Conservation (phyloP, 2,888 invertebrate genomes). For the Clepsis dumicolana region DNA sequence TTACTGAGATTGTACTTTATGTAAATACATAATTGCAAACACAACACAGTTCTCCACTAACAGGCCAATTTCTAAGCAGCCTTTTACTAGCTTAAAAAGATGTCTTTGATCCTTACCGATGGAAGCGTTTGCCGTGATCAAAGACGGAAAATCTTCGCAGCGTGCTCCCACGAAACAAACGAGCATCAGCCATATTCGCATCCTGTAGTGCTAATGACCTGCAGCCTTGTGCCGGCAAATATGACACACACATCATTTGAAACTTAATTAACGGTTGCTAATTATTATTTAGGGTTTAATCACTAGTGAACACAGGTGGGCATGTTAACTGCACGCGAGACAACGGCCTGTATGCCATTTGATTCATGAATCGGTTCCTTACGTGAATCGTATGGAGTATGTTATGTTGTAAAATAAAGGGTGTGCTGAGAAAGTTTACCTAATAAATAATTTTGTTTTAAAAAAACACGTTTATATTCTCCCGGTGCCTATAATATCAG, state of each 20-base stretch:
- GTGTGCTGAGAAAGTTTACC: not conserved
- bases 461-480: too few species aligned
- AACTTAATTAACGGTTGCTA: conserved; percentile 66
- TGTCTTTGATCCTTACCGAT: conserved; percentile 83
- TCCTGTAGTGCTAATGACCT: conserved; percentile 57
- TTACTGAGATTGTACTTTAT: too few species aligned
- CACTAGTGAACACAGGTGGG: conserved; percentile 59
- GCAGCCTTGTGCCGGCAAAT: conserved; percentile 47
- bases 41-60: too few species aligned
- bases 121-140: conserved; percentile 90
- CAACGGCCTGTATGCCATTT: conserved; percentile 12
- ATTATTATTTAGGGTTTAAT: conserved; percentile 62
- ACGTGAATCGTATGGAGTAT: not conserved
- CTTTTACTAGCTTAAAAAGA: too few species aligned
- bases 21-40: too few species aligned
- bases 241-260: conserved; percentile 49
- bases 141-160: conserved; percentile 89
- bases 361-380: not conserved
- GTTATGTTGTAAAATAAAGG: not conserved
- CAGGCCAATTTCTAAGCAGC: too few species aligned
- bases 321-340: conserved; percentile 69
- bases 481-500: too few species aligned
- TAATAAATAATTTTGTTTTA: too few species aligned
- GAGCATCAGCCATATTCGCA: conserved; percentile 63
- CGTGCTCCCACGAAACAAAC: conserved; percentile 54